Evolutionary conservation across 2,113 vertebrate genomes (phyloP).

Genomic region (Periophthalmus modestus): DNA sequence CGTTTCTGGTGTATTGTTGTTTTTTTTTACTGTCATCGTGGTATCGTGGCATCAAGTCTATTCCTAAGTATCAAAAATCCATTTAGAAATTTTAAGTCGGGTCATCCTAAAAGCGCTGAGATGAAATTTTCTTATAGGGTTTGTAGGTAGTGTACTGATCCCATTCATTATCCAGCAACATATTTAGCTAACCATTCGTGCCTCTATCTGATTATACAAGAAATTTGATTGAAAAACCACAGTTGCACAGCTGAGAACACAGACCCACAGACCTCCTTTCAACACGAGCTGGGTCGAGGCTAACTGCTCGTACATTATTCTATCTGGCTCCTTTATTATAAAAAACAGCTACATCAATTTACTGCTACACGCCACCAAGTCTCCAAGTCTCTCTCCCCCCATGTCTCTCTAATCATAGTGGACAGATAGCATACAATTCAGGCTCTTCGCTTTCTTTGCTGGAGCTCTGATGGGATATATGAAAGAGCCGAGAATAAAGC

Average conservation of each 20-base stretch:
- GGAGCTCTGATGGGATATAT: not conserved
- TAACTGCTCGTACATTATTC: not conserved
- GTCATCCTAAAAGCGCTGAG: too few relatives aligned
- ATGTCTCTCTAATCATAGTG: not conserved
- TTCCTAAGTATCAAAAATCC: too few relatives aligned
- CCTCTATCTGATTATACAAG: not conserved
- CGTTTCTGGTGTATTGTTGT: too few relatives aligned
- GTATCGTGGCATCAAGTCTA: too few relatives aligned
- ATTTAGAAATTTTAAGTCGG: too few relatives aligned
- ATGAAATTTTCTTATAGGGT: too few relatives aligned
- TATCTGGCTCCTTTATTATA: conserved; percentile 2
- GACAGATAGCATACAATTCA: not conserved
- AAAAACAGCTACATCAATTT: conserved; percentile 1
- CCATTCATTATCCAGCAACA: too few relatives aligned
- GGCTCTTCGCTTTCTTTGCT: not conserved
- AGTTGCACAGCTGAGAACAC: not conserved
- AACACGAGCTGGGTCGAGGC: not conserved
- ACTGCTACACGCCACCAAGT: not conserved
- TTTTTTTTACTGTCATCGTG: too few relatives aligned
- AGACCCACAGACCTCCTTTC: not conserved
- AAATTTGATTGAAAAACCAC: not conserved
- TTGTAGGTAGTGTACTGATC: too few relatives aligned
- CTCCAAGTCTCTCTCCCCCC: not conserved
- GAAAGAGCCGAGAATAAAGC: not conserved
- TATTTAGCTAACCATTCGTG: not conserved